Evolutionary conservation across 1,140 invertebrate genomes (phyloP), one percentile per base, ranked within the genome.

Genomic region (Drosophila grimshawi): DNA sequence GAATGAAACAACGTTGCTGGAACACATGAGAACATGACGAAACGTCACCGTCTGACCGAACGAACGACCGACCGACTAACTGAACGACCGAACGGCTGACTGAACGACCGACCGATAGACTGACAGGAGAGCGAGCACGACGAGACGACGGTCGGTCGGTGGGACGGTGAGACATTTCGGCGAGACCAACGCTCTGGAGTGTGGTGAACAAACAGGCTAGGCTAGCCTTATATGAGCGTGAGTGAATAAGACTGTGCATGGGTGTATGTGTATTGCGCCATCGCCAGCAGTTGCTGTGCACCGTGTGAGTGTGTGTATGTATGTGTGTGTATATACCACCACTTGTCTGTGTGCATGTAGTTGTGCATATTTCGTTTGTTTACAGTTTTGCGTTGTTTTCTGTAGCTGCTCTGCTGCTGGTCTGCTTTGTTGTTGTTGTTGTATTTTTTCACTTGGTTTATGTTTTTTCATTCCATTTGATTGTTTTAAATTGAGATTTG

Each of bases 401-500:
- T 71, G 53, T 56, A 19, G 35, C 53, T 49, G 27, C 5, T 41
- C 48, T 33, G 29, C 39, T 60, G 10, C n/a, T 55, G 33, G 19
- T 19, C n/a, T 63, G 27, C n/a, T 55, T 43, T 55, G 7, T 60
- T 62, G 11, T 35, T 63, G 60, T 64, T 30, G 30, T 60, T 70
- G 5, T 64, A 39, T 77, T 80, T 66, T 76, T 71, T 30, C 63
- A 56, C 49, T 63, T 37, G 46, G 51, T 72, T 86, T 76, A 61
- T 81, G 66, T 56, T 81, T 79, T 71, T 83, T 65, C 79, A 82
- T 80, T 80, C 76, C 76, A 78, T 88, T 86, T 86, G 79, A 86
- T 86, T 88, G 83, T 86, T 86, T 88, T 86, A 86, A 86, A 86
- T 82, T 86, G 63, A 88, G 76, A 86, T 86, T 88, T 86, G 83